Conservation (phyloP, 2,113 vertebrate genomes). For the Urocitellus parryii region DNA sequence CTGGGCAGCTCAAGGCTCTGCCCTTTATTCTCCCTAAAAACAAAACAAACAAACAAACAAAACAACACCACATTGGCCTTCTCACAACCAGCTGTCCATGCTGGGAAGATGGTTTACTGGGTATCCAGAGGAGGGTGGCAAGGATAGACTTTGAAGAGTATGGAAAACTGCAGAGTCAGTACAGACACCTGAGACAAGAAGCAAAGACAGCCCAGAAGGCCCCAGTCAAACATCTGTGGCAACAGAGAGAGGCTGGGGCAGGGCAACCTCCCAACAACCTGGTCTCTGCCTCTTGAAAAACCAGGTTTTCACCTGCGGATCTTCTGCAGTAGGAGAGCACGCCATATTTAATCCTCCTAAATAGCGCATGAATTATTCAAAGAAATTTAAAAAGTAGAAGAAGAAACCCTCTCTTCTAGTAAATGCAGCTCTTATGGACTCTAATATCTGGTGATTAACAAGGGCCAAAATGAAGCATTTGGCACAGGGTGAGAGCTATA, state of each 20-base stretch:
- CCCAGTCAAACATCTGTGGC: not conserved
- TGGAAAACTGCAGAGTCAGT: not conserved
- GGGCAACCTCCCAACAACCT: not conserved
- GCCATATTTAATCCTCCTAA: conserved; percentile 85
- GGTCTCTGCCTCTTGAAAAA: conserved; percentile 31
- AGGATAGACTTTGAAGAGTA: not conserved
- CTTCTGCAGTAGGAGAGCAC: conserved; percentile 78
- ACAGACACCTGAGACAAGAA: not conserved
- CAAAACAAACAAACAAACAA: not conserved
- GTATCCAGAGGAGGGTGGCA: not conserved
- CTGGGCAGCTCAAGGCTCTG: not conserved
- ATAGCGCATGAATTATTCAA: conserved; percentile 85
- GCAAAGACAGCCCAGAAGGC: not conserved
- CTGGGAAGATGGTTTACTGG: not conserved
- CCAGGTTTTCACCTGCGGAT: conserved; percentile 81
- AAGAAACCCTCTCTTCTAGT: conserved; percentile 62
- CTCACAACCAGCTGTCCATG: not conserved
- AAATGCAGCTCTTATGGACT: conserved; percentile 75
- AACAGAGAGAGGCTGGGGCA: not conserved
- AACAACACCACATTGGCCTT: not conserved
- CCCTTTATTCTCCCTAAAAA: not conserved
- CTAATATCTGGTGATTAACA: conserved; percentile 73
- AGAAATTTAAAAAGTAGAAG: conserved; percentile 63
- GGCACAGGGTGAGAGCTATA: conserved; percentile 12
- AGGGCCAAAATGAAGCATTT: conserved; percentile 64